Conservation (phyloP, 1,140 invertebrate species). For the Drusus annulatus region DNA sequence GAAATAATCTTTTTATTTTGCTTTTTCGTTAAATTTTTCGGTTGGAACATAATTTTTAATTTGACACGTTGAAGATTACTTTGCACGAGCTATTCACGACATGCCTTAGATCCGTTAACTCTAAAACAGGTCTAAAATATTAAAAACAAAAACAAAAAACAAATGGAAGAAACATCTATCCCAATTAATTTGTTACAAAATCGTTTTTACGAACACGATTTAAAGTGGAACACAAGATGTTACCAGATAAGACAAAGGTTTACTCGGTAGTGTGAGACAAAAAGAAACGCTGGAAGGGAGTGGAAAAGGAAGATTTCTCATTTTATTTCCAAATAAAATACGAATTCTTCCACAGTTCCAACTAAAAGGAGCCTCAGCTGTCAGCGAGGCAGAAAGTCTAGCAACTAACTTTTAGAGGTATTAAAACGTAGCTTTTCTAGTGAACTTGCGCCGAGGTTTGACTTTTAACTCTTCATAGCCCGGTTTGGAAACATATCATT, state of each 20-base stretch:
- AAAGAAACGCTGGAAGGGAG: not conserved
- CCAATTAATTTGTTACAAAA: too few species aligned
- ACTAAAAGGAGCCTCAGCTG: constrained; percentile 12
- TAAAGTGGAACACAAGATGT: not conserved
- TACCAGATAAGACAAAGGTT: not conserved
- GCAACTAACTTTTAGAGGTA: constrained; percentile 14
- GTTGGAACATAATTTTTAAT: too few species aligned
- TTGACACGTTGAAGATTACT: too few species aligned
- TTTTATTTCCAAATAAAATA: constrained; percentile 19
- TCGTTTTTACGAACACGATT: not conserved
- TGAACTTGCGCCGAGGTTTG: not conserved
- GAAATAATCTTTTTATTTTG: too few species aligned
- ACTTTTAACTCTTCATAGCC: not conserved
- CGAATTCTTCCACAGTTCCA: not conserved
- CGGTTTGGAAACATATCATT: not conserved
- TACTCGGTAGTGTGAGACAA: not conserved
- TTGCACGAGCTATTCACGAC: too few species aligned
- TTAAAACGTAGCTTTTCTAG: constrained; percentile 21
- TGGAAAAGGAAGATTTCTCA: not conserved
- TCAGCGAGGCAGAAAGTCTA: not conserved
- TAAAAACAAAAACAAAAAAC: too few species aligned
- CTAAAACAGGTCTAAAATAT: too few species aligned
- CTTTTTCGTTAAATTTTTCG: too few species aligned
- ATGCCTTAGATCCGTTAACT: too few species aligned
- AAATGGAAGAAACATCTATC: too few species aligned